Evolutionary conservation across 2,888 invertebrate genomes (phyloP).

Genomic region (Lithophane semibrunnea): DNA sequence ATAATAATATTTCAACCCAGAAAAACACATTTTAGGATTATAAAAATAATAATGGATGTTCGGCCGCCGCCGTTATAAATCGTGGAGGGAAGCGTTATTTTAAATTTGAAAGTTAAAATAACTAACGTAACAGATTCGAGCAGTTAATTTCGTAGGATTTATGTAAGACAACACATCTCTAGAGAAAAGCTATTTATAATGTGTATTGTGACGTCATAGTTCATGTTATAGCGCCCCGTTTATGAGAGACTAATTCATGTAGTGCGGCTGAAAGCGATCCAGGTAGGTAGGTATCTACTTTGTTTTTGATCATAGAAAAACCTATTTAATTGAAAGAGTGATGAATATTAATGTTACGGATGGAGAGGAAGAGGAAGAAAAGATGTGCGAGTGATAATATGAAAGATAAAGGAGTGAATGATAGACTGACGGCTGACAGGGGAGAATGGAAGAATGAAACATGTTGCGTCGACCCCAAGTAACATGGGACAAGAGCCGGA

Average conservation of each 20-base stretch:
- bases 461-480: too few relatives aligned
- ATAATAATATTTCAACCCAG: slow-evolving; percentile 23
- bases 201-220: slow-evolving; percentile 56
- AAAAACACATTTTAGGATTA: slow-evolving; percentile 46
- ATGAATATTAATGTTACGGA: too few relatives aligned
- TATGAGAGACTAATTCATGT: neutral
- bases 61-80: slow-evolving; percentile 43
- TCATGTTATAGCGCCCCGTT: slow-evolving; percentile 24
- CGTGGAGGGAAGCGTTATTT: slow-evolving; percentile 59
- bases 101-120: slow-evolving; percentile 50
- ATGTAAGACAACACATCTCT: slow-evolving; percentile 56
- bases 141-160: slow-evolving; percentile 58
- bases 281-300: neutral
- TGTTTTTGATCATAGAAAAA: neutral
- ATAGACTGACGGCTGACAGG: too few relatives aligned
- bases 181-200: slow-evolving; percentile 58
- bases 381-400: too few relatives aligned
- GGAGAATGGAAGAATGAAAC: neutral
- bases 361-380: too few relatives aligned
- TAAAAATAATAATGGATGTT: slow-evolving; percentile 46
- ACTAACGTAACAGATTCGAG: slow-evolving; percentile 35
- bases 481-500: too few relatives aligned
- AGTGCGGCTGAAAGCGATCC: neutral
- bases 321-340: neutral
- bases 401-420: too few relatives aligned